Percentiles rank a stretch among this genome's conserved stretches.
phyloP scores from a whole-genome alignment of 2,797 vertebrate genomes.

The Huso huso region DNA sequence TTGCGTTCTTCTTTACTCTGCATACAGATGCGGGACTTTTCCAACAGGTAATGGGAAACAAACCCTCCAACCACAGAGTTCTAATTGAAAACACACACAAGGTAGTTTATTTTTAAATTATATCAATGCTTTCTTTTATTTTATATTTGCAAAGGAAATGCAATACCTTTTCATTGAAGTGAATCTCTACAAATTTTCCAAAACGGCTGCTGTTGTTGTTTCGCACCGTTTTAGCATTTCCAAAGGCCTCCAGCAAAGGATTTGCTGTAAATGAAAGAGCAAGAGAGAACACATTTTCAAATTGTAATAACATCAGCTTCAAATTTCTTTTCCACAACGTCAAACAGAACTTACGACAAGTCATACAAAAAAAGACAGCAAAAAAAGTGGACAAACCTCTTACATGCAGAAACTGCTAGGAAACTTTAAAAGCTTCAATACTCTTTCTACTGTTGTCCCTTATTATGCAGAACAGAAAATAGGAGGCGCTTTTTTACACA shows the following conservation, averaged over 20 bases:
- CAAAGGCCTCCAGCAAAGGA: slow-evolving; percentile 92
- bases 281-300: background rate
- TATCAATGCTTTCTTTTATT: slow-evolving; percentile 1
- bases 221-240: slow-evolving; percentile 95
- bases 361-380: too few species aligned
- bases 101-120: too few species aligned
- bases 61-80: slow-evolving; percentile 88
- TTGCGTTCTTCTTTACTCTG: slow-evolving; percentile 91
- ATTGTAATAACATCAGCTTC: too few species aligned
- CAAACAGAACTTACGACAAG: too few species aligned
- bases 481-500: too few species aligned
- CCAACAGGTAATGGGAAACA: slow-evolving; percentile 94
- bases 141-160: slow-evolving; percentile 19
- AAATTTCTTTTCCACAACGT: too few species aligned
- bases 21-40: slow-evolving; percentile 91
- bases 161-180: slow-evolving; percentile 91
- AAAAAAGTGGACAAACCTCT: too few species aligned
- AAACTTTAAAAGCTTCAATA: too few species aligned
- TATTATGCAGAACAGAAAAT: too few species aligned
- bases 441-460: too few species aligned
- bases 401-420: too few species aligned
- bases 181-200: slow-evolving; percentile 98
- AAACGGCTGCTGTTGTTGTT: slow-evolving; percentile 99
- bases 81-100: slow-evolving; percentile 49
- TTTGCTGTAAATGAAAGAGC: slow-evolving; percentile 64